Conservation (phyloP, 1,140 invertebrate species). For the Oncopeltus fasciatus region DNA sequence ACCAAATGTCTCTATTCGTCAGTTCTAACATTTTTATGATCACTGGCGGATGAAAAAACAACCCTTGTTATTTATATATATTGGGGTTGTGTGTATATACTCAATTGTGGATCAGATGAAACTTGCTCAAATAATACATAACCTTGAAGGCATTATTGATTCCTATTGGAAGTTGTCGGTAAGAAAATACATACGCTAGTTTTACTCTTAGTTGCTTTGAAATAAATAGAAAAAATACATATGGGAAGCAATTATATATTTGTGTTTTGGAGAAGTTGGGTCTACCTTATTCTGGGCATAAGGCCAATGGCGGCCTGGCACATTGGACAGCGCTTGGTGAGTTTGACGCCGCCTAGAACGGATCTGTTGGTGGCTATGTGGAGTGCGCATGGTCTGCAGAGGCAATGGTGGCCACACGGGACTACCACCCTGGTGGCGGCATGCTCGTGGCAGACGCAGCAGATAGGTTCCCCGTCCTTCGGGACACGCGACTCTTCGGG, state of each 20-base stretch:
- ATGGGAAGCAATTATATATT: not conserved
- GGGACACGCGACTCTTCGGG: not conserved
- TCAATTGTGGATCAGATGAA: too few species aligned
- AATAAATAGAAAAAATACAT: not conserved
- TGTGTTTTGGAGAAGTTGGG: not conserved
- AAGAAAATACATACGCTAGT: too few species aligned
- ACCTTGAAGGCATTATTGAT: too few species aligned
- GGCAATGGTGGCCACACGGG: not conserved
- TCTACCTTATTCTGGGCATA: not conserved
- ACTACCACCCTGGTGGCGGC: not conserved
- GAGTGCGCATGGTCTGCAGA: not conserved
- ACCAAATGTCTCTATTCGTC: too few species aligned
- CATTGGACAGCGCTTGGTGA: constrained; percentile 3
- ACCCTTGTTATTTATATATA: too few species aligned
- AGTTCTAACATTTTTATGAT: too few species aligned
- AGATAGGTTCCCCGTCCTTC: not conserved
- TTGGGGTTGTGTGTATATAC: too few species aligned
- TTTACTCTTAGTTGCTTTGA: too few species aligned
- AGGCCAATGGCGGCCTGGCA: constrained; percentile 5
- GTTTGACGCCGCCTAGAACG: not conserved
- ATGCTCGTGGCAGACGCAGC: constrained; percentile 5
- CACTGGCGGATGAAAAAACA: too few species aligned
- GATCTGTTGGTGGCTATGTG: constrained; percentile 2
- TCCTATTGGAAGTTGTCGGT: too few species aligned
- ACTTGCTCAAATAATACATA: too few species aligned